Conservation (phyloP, 1,140 invertebrate species). For the Eubasilissa regina region DNA sequence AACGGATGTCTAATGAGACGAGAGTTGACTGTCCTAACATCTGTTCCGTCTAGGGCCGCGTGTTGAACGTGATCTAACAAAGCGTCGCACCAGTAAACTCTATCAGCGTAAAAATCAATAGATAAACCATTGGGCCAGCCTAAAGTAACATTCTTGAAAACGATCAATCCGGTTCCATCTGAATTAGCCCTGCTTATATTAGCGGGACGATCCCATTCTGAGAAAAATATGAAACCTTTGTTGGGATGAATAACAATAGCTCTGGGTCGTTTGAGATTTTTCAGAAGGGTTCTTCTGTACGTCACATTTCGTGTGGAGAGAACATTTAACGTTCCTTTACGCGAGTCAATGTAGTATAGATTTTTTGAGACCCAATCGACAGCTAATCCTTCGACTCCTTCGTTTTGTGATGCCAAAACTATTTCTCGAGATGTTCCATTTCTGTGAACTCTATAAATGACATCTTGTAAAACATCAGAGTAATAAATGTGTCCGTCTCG, state of each 20-base stretch:
- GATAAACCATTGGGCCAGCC: constrained; percentile 97
- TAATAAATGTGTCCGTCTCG: constrained; percentile 95
- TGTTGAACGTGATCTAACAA: constrained; percentile 96
- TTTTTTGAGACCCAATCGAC: constrained; percentile 98
- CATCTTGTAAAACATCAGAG: constrained; percentile 96
- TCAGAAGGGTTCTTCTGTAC: constrained; percentile 87
- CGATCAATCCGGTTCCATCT: constrained; percentile 88
- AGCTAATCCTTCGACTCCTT: constrained; percentile 96
- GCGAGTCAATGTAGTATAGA: constrained; percentile 97
- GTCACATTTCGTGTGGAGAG: constrained; percentile 89
- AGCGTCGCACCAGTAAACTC: constrained; percentile 97
- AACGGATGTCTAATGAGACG: constrained; percentile 94
- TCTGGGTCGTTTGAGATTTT: constrained; percentile 91
- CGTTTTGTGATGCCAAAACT: constrained; percentile 95
- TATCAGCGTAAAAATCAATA: constrained; percentile 90
- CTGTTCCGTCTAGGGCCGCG: constrained; percentile 93
- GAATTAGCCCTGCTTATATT: constrained; percentile 94
- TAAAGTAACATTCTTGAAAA: constrained; percentile 93
- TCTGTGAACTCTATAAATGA: constrained; percentile 92
- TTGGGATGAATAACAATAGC: constrained; percentile 98
- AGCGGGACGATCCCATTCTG: constrained; percentile 96
- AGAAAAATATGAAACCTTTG: constrained; percentile 94
- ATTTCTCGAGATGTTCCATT: constrained; percentile 93
- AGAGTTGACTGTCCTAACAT: constrained; percentile 93
- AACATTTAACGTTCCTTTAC: constrained; percentile 96